Percentiles rank a stretch among this genome's conserved stretches.
Conservation (phyloP, 1,140 invertebrate genomes). For the Hyposmocoma kahamanoa region DNA sequence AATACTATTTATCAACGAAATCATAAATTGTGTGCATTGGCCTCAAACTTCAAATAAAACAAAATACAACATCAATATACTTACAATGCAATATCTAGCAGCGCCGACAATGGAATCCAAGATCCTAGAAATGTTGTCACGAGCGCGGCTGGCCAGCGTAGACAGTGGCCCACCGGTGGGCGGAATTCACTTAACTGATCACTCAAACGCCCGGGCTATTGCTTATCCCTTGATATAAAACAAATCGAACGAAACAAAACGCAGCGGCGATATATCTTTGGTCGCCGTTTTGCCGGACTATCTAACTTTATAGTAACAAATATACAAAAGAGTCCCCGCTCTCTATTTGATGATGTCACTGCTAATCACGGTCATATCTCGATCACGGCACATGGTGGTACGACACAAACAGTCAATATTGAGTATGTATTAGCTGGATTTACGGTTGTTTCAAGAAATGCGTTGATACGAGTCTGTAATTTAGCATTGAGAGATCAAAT, state of each 20-base stretch:
- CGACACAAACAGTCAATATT: conserved; percentile 31
- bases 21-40: too few species aligned
- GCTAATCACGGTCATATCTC: background rate
- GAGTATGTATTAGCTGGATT: conserved; percentile 56
- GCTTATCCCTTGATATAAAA: conserved; percentile 69
- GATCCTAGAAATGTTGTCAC: conserved; percentile 67
- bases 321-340: conserved; percentile 35
- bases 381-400: conserved; percentile 76
- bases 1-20: too few species aligned
- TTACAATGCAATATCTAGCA: conserved; percentile 72
- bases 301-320: too few species aligned
- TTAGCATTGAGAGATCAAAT: conserved; percentile 79
- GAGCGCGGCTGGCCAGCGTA: conserved; percentile 62
- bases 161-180: conserved; percentile 34
- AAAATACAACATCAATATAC: too few species aligned
- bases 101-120: conserved; percentile 69
- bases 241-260: conserved; percentile 68
- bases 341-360: conserved; percentile 58
- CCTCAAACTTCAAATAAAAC: too few species aligned
- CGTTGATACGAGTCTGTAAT: conserved; percentile 89
- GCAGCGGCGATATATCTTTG: conserved; percentile 46
- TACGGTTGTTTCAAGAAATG: conserved; percentile 92
- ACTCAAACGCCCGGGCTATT: conserved; percentile 43
- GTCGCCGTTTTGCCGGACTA: conserved; percentile 58
- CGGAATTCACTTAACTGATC: conserved; percentile 48